Evolutionary conservation across 2,888 invertebrate genomes (phyloP), one percentile per base, ranked within the genome.

Genomic region (Chesias legatella): DNA sequence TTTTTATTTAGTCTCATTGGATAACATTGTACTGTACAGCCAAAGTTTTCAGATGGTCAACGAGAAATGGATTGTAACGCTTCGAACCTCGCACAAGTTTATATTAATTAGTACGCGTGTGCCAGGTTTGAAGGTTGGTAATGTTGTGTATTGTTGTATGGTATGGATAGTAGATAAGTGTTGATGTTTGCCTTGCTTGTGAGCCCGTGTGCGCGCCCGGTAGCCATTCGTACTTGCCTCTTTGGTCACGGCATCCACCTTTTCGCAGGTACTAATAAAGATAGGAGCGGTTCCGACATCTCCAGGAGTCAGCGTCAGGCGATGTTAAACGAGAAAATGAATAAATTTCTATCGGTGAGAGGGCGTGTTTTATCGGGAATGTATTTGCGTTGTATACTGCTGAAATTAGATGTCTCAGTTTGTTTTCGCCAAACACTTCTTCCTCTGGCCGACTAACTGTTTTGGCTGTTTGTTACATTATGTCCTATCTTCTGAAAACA

Each of bases 281-380:
- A 91, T 90, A 91, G 91, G 89, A 89, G 91, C 82, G 90, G 79
- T 63, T 77, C 79, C 64, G 83, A 79, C 66, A 79, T 91, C 77
- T 93, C 94, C 83, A 91, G 91, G 81, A 91, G 92, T 85, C 94
- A 94, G 91, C 93, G 94, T 71, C 94, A 94, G 82, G 95, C 94
- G 86, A 94, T 95, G 85, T 92, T 96, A 89, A 94, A 95, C 85
- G 95, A 95, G 90, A 95, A 95, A 92, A 96, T 96, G 90, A 94
- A 95, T 93, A 95, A 95, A 86, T 96, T 96, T 89, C 90, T 96
- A 90, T 95, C 95, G 95, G 96, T 96, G 94, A 91, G 91, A 82
- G 74, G 77, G 70, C 74, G 75, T 69, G 59, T 70, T 73, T 71
- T 67, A 63, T 65, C 68, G 76, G 77, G 72, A 65, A 64, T 55